A percentile compares a stretch with the other conserved stretches of the same genome.
phyloP scores from a whole-genome alignment of 2,888 invertebrate species.

The Drosophila pullipes region DNA sequence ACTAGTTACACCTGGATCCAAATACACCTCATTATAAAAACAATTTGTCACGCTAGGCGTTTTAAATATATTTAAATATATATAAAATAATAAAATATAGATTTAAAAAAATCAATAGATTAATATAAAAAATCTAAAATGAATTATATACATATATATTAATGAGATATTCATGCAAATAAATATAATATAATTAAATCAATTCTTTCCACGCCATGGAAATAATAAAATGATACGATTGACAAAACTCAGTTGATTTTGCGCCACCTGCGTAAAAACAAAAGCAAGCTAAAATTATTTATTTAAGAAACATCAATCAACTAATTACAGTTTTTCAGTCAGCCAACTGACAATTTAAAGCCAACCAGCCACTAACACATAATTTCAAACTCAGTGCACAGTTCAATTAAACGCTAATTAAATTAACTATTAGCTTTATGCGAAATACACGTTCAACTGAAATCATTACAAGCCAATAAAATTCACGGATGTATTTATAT shows the following conservation, averaged over 20 bases:
- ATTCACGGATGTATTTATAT: conserved; percentile 20
- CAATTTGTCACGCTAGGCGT: not conserved
- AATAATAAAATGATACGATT: not conserved
- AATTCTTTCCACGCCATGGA: not conserved
- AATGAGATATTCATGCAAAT: not conserved
- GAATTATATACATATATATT: not conserved
- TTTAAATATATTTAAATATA: not conserved
- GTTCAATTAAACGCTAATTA: conserved; percentile 2
- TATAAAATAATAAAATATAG: not conserved
- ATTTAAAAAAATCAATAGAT: not conserved
- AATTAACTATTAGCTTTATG: conserved; percentile 1
- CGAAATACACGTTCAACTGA: not conserved
- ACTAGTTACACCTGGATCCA: not conserved
- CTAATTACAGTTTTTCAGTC: not conserved
- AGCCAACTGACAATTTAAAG: not conserved
- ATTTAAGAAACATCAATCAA: not conserved
- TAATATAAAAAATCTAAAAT: not conserved
- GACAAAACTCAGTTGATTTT: not conserved
- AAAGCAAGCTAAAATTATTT: not conserved
- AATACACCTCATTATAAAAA: not conserved
- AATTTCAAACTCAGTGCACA: not conserved
- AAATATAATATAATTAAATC: not conserved
- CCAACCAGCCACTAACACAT: not conserved
- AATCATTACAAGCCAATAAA: conserved; percentile 8
- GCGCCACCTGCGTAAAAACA: not conserved